Evolutionary conservation across 1,140 invertebrate species (phyloP), one percentile per base, ranked within the genome.

Genomic region (Melipona quadrifasciata): DNA sequence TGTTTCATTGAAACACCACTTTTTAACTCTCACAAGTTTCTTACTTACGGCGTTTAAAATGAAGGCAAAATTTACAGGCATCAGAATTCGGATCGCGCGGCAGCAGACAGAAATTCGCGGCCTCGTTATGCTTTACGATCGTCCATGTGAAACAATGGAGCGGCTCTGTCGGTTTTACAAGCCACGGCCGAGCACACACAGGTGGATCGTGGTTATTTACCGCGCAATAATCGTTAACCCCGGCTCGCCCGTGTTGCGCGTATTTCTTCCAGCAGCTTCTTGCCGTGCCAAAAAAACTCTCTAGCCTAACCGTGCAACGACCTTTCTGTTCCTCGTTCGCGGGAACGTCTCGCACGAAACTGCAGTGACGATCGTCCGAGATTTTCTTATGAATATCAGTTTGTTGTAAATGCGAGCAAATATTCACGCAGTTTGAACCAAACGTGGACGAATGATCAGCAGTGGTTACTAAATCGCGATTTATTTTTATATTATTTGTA

Each of bases 141-240:
- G 47, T 73, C 68, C 68, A 17, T 31, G 79, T 64, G 51, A 81
- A 81, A 81, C 79, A 81, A 81, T 81, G 68, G 79, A 73, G 55
- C 78, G 78, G 8, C 51, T 72, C 78, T 72, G 64, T 65, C 58
- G 27, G 47, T 61, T 75, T 74, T 75, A 82, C 47, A 67, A 65
- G 58, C 57, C 39, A 47, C 78, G 17, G 5, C 24, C 65, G 27
- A 14, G 6, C 64, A 27, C 88, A 86, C 87, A 89, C 92, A 92
- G 91, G 88, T 92, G 90, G 88, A 92, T 87, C 89, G 80, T n/a
- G 85, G 77, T 90, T 92, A 91, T 93, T 93, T 94, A 93, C 91
- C 90, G 89, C 87, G 82, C 91, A 91, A 92, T 92, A 93, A 93
- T 93, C 91, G 92, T 94, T 92, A 92, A 94, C 87, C 83, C 84